These are phyloP conservation scores for Zaprionus ghesquierei DNA, from an alignment of 1,140 invertebrate genomes.

Conservation along the genomic window DNA sequence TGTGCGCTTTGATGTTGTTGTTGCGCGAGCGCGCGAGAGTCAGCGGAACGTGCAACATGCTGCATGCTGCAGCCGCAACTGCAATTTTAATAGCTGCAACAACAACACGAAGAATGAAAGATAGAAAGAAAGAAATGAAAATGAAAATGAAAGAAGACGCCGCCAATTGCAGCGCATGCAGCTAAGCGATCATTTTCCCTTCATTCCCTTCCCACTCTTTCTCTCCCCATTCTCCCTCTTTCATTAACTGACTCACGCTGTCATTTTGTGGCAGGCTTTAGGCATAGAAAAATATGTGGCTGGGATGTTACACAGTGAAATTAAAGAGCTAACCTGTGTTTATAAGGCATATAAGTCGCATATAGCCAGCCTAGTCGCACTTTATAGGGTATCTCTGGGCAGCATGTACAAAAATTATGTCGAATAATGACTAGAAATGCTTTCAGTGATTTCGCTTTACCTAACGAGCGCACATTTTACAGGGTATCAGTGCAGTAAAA, in stretches of 20 bases:
- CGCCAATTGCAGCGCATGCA: constrained; percentile 29
- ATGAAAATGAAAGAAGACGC: not conserved
- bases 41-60: constrained; percentile 43
- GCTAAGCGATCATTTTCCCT: constrained; percentile 24
- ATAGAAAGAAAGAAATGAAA: not conserved
- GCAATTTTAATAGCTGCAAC: constrained; percentile 37
- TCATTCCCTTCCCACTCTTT: not conserved
- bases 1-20: constrained; percentile 42
- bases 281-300: no score
- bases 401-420: no score
- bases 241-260: not conserved
- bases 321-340: not conserved
- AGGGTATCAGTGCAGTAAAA: not conserved
- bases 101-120: not conserved
- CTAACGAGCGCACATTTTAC: not conserved
- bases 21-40: not conserved
- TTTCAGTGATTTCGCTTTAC: no score
- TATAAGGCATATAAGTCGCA: no score
- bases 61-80: not conserved
- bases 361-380: not conserved
- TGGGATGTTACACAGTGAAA: not conserved
- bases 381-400: not conserved
- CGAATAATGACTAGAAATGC: no score
- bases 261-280: no score
- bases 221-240: not conserved